Evolutionary conservation across 64 coral and sea anemone genomes (phyloP).

Genomic region (Porites australiensis): DNA sequence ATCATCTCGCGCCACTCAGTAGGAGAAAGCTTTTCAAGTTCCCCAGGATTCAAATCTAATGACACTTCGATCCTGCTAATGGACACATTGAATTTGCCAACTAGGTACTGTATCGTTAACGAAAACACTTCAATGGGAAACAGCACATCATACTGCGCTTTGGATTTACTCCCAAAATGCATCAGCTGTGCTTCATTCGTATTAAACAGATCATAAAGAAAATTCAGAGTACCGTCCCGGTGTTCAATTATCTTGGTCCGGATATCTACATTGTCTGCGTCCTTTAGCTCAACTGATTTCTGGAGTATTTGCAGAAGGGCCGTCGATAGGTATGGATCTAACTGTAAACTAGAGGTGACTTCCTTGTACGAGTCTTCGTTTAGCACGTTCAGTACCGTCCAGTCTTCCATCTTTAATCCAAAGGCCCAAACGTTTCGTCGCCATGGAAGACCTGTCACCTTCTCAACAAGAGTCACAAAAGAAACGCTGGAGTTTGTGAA

Average conservation of each 20-base stretch:
- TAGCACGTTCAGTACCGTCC: constrained; percentile 31
- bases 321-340: background rate
- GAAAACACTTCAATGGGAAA: background rate
- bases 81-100: constrained; percentile 45
- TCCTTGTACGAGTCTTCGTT: background rate
- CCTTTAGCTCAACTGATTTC: background rate
- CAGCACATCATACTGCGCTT: background rate
- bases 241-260: background rate
- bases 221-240: background rate
- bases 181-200: constrained; percentile 26
- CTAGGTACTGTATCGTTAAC: constrained; percentile 4
- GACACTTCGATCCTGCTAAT: background rate
- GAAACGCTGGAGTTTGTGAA: constrained; percentile 12
- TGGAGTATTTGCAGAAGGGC: constrained; percentile 38
- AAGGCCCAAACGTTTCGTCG: constrained; percentile 44
- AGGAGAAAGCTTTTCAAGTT: constrained; percentile 62
- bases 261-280: background rate
- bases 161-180: background rate
- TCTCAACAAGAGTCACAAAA: constrained; percentile 32
- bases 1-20: constrained; percentile 83
- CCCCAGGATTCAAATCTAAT: constrained; percentile 6
- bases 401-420: constrained; percentile 23
- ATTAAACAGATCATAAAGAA: background rate
- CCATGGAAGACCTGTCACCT: constrained; percentile 41
- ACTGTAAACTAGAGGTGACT: background rate